phyloP scores from a whole-genome alignment of 2,888 invertebrate genomes.

The Morpho helenor region DNA sequence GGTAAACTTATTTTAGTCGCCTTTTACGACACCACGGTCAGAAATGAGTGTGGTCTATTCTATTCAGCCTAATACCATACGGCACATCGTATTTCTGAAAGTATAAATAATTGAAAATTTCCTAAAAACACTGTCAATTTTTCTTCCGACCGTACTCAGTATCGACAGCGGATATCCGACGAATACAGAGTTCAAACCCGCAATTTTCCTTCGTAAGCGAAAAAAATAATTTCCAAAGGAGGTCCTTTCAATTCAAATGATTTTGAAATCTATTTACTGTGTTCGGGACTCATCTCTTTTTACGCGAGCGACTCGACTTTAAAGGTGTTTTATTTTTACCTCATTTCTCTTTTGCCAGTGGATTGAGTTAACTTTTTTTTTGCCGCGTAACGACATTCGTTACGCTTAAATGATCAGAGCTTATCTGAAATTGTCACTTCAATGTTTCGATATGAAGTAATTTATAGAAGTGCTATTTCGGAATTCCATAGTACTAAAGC shows the following conservation, averaged over 20 bases:
- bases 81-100: too few species aligned
- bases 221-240: slow-evolving; percentile 31
- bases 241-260: slow-evolving; percentile 32
- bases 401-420: not conserved
- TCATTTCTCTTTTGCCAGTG: slow-evolving; percentile 4
- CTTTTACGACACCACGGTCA: too few species aligned
- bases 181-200: slow-evolving; percentile 36
- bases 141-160: slow-evolving; percentile 17
- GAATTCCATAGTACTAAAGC: too few species aligned
- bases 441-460: not conserved
- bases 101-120: too few species aligned
- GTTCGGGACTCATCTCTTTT: slow-evolving; percentile 27
- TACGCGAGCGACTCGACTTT: slow-evolving; percentile 16
- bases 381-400: not conserved
- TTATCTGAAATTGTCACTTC: not conserved
- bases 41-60: too few species aligned
- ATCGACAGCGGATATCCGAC: slow-evolving; percentile 38
- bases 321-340: slow-evolving; percentile 12
- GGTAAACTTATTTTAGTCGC: too few species aligned
- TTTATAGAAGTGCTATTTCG: too few species aligned
- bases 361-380: slow-evolving; percentile 14
- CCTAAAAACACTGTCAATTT: not conserved
- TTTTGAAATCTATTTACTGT: slow-evolving; percentile 49
- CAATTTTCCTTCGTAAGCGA: slow-evolving; percentile 27
- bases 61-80: too few species aligned